These are phyloP conservation scores for Seira sanloemensis DNA, from an alignment of 2,888 invertebrate genomes.

Conservation along the genomic window DNA sequence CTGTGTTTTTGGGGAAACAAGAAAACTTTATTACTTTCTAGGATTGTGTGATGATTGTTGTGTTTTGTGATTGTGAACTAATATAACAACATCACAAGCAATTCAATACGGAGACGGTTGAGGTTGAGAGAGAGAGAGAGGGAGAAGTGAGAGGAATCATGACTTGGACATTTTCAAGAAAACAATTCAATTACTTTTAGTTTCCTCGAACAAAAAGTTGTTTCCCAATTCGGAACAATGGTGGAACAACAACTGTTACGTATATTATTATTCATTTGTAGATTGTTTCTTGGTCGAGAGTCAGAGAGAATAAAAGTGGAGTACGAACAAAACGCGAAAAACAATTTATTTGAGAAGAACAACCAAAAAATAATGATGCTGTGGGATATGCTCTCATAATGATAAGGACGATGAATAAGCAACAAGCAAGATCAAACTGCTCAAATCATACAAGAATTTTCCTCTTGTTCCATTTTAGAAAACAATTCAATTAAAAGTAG, in stretches of 20 bases:
- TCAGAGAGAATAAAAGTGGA: too few species aligned
- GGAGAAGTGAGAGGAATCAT: constrained; percentile 51
- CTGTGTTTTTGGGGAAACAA: background rate
- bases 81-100: too few species aligned
- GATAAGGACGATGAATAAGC: constrained; percentile 53
- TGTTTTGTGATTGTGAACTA: too few species aligned
- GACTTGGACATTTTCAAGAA: constrained; percentile 60
- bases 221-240: constrained; percentile 54
- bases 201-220: constrained; percentile 42
- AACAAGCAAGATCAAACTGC: constrained; percentile 50
- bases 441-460: constrained; percentile 27
- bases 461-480: background rate
- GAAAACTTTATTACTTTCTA: constrained; percentile 19
- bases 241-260: constrained; percentile 53
- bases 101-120: too few species aligned
- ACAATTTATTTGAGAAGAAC: constrained; percentile 12
- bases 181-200: constrained; percentile 60
- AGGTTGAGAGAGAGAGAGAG: too few species aligned
- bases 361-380: constrained; percentile 38
- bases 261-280: constrained; percentile 18
- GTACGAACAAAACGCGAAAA: constrained; percentile 42
- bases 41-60: too few species aligned
- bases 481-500: constrained; percentile 58
- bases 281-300: constrained; percentile 39
- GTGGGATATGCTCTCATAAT: too few species aligned